Base-by-base conservation (phyloP, 1,140 invertebrate genomes). In the Anastatus disparis region DNA sequence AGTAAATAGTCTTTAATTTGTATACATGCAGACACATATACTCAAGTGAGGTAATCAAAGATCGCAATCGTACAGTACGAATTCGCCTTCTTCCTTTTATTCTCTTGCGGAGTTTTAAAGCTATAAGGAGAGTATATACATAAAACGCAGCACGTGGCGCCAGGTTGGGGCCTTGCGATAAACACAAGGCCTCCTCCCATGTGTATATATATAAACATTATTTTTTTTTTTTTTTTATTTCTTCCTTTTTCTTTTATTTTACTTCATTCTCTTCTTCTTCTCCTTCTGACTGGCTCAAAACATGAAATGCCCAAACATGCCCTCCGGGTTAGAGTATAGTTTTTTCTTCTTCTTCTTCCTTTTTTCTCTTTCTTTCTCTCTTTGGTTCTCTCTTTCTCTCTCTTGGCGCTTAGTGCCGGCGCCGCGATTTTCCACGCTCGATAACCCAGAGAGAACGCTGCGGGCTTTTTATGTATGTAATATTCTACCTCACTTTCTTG, bases 401-500 rank as follows among this genome's bases (percentile, higher is more conserved):
- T 2, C 58, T 76, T 71, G 50, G n/a, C n/a, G n/a, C 31, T 63
- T 24, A 62, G 65, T 38, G 31, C 67, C 77, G 75, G 78, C 76
- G 77, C 77, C 78, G 56, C 76, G 69, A 77, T 78, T 80, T 79
- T 79, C 77, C 76, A 78, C 75, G 70, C 78, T 78, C 73, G 71
- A 44, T 64, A 63, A 72, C 73, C 29, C 2, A 35, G 4, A 35
- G 29, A n/a, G 66, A 72, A 27, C 65, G 58, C 72, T 73, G 24
- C 68, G 46, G 40, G 26, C 29, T 61, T 31, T 46, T 61, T 61
- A 40, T 42, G n/a, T n/a, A n/a, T n/a, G n/a, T n/a, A n/a, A n/a
- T n/a, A n/a, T 35, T 27, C 12, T 27, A 38, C 26, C 10, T 26
- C n/a, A n/a, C n/a, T n/a, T n/a, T n/a, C n/a, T n/a, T n/a, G n/a